phyloP scores from a whole-genome alignment of 2,888 invertebrate genomes.

The Acleris sparsana region DNA sequence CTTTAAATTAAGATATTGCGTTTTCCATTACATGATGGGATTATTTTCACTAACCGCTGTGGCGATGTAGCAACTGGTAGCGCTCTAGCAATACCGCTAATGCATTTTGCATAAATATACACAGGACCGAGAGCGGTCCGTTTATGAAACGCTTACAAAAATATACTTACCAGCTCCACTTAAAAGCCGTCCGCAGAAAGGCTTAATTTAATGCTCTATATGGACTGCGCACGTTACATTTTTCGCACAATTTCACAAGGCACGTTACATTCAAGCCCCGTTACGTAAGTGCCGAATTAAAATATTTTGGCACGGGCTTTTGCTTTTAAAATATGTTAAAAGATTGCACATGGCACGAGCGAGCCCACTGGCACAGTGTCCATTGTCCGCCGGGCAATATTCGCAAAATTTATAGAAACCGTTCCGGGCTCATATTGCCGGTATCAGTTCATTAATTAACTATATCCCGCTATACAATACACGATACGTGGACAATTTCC shows the following conservation, averaged over 20 bases:
- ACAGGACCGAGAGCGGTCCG: slow-evolving; percentile 15
- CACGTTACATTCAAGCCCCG: slow-evolving; percentile 47
- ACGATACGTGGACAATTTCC: slow-evolving; percentile 60
- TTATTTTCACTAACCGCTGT: slow-evolving; percentile 18
- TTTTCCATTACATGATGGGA: slow-evolving; percentile 21
- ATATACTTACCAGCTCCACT: slow-evolving; percentile 41
- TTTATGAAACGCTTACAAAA: slow-evolving; percentile 45
- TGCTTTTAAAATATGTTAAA: slow-evolving; percentile 66
- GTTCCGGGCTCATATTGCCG: slow-evolving; percentile 62
- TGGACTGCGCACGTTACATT: slow-evolving; percentile 55
- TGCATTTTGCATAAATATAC: slow-evolving; percentile 32
- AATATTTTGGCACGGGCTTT: slow-evolving; percentile 67
- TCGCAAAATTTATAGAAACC: slow-evolving; percentile 65
- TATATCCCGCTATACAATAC: slow-evolving; percentile 60
- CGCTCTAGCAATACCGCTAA: slow-evolving; percentile 24
- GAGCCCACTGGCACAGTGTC: slow-evolving; percentile 54
- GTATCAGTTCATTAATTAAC: slow-evolving; percentile 75
- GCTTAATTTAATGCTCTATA: slow-evolving; percentile 63
- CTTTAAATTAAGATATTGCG: slow-evolving; percentile 11
- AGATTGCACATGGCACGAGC: slow-evolving; percentile 56
- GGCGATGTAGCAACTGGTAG: slow-evolving; percentile 3
- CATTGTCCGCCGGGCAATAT: slow-evolving; percentile 65
- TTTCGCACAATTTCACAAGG: slow-evolving; percentile 58
- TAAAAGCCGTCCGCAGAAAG: slow-evolving; percentile 50
- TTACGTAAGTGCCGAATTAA: slow-evolving; percentile 65